A percentile compares a stretch with the other conserved stretches of the same genome.
phyloP scores from a whole-genome alignment of 2,113 vertebrate species.

The Casuarius casuarius region DNA sequence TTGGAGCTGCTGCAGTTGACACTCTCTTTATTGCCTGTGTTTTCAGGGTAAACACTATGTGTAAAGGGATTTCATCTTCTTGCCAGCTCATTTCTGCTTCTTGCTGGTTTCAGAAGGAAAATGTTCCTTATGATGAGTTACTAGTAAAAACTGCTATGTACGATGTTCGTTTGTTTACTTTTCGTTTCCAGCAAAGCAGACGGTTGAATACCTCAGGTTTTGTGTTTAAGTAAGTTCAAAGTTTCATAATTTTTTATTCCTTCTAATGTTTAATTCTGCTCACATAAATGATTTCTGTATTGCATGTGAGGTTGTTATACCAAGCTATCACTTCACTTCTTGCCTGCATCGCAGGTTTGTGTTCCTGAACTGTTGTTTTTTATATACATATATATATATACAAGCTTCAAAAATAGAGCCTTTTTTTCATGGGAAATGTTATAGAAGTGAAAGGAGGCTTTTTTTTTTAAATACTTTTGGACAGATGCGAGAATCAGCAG shows the following conservation, averaged over 20 bases:
- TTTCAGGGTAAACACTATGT: conserved; percentile 51
- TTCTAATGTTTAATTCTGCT: background rate
- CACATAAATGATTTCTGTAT: background rate
- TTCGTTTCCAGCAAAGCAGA: background rate
- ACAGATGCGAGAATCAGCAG: background rate
- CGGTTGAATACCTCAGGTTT: background rate
- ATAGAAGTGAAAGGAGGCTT: background rate
- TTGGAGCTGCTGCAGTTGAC: conserved; percentile 53
- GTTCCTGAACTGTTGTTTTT: background rate
- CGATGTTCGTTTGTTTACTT: background rate
- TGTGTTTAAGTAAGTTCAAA: background rate
- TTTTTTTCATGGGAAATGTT: background rate
- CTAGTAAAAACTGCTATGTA: background rate
- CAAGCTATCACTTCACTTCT: background rate
- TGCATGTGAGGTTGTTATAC: background rate
- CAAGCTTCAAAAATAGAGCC: background rate
- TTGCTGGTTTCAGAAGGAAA: conserved; percentile 10
- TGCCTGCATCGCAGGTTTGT: background rate
- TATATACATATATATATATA: no score
- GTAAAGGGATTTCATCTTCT: conserved; percentile 52
- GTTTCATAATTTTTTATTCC: background rate
- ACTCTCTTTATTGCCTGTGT: conserved; percentile 47
- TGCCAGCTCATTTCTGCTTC: conserved; percentile 23
- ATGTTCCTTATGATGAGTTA: background rate
- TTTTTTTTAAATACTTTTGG: background rate